phyloP scores from a whole-genome alignment of 2,113 vertebrate genomes.

The Patagioenas fasciata region DNA sequence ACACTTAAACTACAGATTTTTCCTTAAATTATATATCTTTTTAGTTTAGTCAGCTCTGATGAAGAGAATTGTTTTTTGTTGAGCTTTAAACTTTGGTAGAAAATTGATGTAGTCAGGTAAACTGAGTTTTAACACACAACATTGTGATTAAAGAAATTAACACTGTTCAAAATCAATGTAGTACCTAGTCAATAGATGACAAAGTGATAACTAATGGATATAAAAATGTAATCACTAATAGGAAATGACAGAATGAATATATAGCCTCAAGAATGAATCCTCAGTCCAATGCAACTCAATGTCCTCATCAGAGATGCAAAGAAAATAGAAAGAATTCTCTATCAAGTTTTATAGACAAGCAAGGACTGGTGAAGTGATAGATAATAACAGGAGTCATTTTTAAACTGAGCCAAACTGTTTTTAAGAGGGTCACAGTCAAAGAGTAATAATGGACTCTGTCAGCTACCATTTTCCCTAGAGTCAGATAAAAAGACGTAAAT shows the following conservation, averaged over 20 bases:
- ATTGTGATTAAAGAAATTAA: background rate
- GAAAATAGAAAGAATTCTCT: background rate
- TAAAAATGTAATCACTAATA: background rate
- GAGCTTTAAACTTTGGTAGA: background rate
- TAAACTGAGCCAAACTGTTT: background rate
- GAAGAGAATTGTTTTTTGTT: accelerated
- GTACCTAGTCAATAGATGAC: background rate
- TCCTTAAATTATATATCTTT: background rate
- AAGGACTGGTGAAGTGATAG: background rate
- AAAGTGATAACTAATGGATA: background rate
- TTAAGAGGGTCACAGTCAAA: background rate
- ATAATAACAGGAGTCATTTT: background rate
- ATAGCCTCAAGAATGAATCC: background rate
- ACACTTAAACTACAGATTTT: background rate
- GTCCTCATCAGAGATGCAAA: background rate
- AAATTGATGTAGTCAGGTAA: background rate
- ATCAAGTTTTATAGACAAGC: background rate
- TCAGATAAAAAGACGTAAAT: constrained; percentile 13
- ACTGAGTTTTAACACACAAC: background rate
- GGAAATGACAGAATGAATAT: background rate
- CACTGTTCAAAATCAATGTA: background rate
- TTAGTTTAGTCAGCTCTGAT: background rate
- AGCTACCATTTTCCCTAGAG: constrained; percentile 16
- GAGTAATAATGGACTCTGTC: background rate
- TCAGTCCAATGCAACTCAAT: background rate